Evolutionary conservation across 2,888 invertebrate species (phyloP).

Genomic region (Spatulosminthurus flaviceps): DNA sequence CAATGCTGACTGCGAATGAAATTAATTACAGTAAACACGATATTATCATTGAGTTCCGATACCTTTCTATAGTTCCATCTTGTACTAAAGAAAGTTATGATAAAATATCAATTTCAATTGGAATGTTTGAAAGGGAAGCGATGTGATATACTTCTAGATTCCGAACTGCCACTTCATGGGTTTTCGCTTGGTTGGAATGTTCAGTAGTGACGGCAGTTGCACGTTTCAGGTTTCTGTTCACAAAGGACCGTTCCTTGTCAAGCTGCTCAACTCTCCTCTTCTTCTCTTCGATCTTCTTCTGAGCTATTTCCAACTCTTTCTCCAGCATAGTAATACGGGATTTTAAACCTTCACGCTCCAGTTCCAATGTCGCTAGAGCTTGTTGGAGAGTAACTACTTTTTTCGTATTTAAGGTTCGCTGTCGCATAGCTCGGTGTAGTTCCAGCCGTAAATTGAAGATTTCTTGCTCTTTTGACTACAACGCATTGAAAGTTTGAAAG

Average conservation of each 20-base stretch:
- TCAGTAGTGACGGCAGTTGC: conserved; percentile 53
- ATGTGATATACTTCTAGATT: conserved; percentile 59
- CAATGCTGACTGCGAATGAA: conserved; percentile 18
- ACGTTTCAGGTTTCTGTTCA: conserved; percentile 57
- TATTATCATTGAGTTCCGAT: too few relatives aligned
- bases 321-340: conserved; percentile 56
- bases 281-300: conserved; percentile 56
- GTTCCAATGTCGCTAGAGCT: conserved; percentile 50
- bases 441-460: conserved; percentile 49
- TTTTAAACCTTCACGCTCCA: conserved; percentile 57
- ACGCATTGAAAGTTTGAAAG: background rate
- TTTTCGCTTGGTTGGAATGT: conserved; percentile 56
- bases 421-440: conserved; percentile 41
- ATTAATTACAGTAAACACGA: too few relatives aligned
- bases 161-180: conserved; percentile 55
- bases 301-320: conserved; percentile 57
- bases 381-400: conserved; percentile 52
- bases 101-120: too few relatives aligned
- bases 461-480: conserved; percentile 54
- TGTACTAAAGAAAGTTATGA: background rate
- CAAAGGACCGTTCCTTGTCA: conserved; percentile 56
- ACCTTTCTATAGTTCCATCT: too few relatives aligned
- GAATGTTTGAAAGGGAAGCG: too few relatives aligned
- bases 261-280: conserved; percentile 57
- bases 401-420: conserved; percentile 36